Evolutionary conservation across 2,113 vertebrate genomes (phyloP).

Genomic region (Madoqua kirkii): DNA sequence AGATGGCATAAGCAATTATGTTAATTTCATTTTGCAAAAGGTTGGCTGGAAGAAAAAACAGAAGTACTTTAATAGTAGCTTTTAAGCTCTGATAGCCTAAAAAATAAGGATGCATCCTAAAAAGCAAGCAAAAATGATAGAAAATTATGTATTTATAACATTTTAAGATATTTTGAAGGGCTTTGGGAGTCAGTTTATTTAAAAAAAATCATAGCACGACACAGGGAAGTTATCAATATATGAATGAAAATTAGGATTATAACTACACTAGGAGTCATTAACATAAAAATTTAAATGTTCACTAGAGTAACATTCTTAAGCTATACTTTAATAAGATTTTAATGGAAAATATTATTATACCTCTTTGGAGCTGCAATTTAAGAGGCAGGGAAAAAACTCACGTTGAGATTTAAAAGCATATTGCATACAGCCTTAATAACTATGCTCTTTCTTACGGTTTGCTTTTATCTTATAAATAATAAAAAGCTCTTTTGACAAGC

Average conservation of each 20-base stretch:
- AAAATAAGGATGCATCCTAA: not conserved
- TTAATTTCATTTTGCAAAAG: slow-evolving; percentile 3
- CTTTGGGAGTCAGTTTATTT: not conserved
- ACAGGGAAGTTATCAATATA: not conserved
- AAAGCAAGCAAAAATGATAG: slow-evolving; percentile 5
- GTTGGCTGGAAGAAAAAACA: not conserved
- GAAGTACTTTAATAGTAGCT: not conserved
- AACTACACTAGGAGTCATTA: slow-evolving; percentile 1
- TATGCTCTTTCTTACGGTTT: not conserved
- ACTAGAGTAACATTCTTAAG: slow-evolving; percentile 1
- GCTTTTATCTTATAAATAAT: slow-evolving; percentile 13
- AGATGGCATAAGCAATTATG: slow-evolving; percentile 18
- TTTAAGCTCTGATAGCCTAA: not conserved
- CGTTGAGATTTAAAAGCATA: not conserved
- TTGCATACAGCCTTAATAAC: not conserved
- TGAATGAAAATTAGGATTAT: slow-evolving; percentile 5
- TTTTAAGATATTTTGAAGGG: slow-evolving; percentile 40
- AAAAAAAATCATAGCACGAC: not conserved
- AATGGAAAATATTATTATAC: not conserved
- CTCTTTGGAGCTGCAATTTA: slow-evolving; percentile 33
- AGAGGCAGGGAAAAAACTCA: not conserved
- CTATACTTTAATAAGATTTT: slow-evolving; percentile 10
- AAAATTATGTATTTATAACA: not conserved
- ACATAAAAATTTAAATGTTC: slow-evolving; percentile 24
- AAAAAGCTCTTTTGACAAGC: not conserved